Percentiles rank a stretch among this genome's conserved stretches.
Evolutionary conservation across 2,797 vertebrate genomes (phyloP).

Genomic region (Poeciliopsis turneri): DNA sequence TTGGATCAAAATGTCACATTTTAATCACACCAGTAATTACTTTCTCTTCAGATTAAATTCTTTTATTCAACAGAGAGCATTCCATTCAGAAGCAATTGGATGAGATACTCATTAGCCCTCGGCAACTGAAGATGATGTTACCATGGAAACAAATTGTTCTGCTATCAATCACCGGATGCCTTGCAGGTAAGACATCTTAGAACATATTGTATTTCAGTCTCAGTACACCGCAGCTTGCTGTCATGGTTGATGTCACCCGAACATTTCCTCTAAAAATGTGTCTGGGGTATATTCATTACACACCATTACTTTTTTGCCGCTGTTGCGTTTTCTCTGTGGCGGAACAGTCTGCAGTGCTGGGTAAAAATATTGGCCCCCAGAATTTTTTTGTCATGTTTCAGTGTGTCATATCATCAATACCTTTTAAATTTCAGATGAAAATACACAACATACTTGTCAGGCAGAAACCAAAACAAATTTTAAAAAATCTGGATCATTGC

Average conservation of each 20-base stretch:
- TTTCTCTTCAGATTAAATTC: conserved; percentile 83
- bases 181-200: conserved; percentile 89
- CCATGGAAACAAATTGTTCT: conserved; percentile 94
- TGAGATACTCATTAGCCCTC: conserved; percentile 80
- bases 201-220: conserved; percentile 60
- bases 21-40: conserved; percentile 83
- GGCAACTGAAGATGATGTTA: conserved; percentile 91
- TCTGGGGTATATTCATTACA: conserved; percentile 31
- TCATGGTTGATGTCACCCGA: conserved; percentile 43
- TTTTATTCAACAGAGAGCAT: conserved; percentile 80
- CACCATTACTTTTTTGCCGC: not conserved
- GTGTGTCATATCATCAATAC: not conserved
- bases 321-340: not conserved
- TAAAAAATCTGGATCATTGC: too few species aligned
- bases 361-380: not conserved
- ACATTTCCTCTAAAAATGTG: conserved; percentile 26
- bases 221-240: conserved; percentile 24
- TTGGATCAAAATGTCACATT: conserved; percentile 77
- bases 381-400: not conserved
- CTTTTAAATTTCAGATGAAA: not conserved
- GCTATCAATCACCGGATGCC: conserved; percentile 88
- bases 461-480: too few species aligned
- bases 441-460: too few species aligned
- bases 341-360: not conserved
- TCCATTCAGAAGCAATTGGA: conserved; percentile 82